A percentile compares a stretch with the other conserved stretches of the same genome.
phyloP scores from a whole-genome alignment of 2,888 invertebrate genomes.

The Eupithecia exiguata region DNA sequence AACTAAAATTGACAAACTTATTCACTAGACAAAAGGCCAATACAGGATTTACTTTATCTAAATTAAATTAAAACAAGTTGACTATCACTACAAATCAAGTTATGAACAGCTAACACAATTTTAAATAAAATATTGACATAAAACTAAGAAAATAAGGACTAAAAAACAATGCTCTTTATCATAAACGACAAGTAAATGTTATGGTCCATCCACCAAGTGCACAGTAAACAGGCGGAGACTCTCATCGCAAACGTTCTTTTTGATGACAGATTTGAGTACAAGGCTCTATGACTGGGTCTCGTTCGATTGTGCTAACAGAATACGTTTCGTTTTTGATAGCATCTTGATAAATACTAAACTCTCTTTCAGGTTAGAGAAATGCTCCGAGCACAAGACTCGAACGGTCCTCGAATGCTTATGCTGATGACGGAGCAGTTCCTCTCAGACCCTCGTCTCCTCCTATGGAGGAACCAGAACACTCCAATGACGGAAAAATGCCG shows the following conservation, averaged over 20 bases:
- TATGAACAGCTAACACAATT: no score
- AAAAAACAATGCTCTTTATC: no score
- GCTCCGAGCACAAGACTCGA: conserved; percentile 92
- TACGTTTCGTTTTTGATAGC: not conserved
- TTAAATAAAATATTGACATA: no score
- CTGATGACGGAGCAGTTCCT: conserved; percentile 94
- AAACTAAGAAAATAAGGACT: no score
- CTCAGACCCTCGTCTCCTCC: conserved; percentile 90
- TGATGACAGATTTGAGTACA: not conserved
- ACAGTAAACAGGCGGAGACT: no score
- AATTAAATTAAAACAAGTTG: no score
- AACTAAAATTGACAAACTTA: no score
- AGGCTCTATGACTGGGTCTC: not conserved
- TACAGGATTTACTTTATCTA: no score
- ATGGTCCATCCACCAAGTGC: not conserved
- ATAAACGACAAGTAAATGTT: not conserved
- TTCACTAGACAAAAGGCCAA: no score
- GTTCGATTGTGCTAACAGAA: not conserved
- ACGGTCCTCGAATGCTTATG: conserved; percentile 93
- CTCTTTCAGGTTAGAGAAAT: conserved; percentile 89
- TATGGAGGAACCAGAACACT: conserved; percentile 92
- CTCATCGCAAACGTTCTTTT: no score
- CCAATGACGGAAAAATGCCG: conserved; percentile 94
- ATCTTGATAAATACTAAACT: not conserved
- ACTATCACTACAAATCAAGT: no score